Conservation (phyloP, 2,888 invertebrate species). For the Epinotia nisella region DNA sequence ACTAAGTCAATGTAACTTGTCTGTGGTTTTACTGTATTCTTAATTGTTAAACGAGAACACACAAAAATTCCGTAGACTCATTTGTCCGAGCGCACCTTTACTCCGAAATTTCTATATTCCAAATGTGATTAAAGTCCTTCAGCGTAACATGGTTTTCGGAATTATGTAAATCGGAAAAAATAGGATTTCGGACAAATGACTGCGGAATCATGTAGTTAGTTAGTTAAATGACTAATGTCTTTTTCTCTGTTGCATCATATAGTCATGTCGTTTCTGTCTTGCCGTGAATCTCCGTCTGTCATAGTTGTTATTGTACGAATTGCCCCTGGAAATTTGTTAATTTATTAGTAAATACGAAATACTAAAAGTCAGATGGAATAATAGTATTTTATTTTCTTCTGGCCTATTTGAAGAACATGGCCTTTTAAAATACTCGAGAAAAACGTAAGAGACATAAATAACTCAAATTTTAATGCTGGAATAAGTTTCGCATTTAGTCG, state of each 20-base stretch:
- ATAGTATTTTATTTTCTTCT: no score
- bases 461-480: background rate
- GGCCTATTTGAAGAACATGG: no score
- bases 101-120: no score
- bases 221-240: slow-evolving; percentile 42
- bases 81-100: no score
- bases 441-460: background rate
- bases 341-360: slow-evolving; percentile 28
- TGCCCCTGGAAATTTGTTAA: slow-evolving; percentile 56
- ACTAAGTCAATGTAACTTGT: no score
- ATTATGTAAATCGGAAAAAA: no score
- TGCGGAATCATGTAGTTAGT: background rate
- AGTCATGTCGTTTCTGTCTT: slow-evolving; percentile 60
- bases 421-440: background rate
- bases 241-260: slow-evolving; percentile 45
- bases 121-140: no score
- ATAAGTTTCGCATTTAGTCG: background rate
- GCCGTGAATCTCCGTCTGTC: slow-evolving; percentile 61
- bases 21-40: no score
- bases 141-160: no score
- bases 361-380: background rate
- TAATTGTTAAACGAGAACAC: no score
- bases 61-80: no score
- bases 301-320: slow-evolving; percentile 55
- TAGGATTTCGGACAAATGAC: no score